phyloP scores from a whole-genome alignment of 2,888 invertebrate genomes.

The Baronia brevicornis region DNA sequence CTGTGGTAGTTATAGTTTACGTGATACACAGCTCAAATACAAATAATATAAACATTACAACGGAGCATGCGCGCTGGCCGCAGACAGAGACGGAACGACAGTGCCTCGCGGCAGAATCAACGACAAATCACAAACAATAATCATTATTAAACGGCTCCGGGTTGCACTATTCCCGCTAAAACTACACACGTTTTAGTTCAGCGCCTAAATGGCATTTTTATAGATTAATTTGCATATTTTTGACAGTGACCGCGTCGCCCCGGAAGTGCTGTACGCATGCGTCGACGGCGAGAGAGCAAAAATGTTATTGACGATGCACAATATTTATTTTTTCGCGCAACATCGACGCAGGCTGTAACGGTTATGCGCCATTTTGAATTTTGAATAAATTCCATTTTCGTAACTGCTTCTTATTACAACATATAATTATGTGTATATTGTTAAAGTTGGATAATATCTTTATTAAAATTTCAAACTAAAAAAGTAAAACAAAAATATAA shows the following conservation, averaged over 20 bases:
- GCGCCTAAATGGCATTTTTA: constrained; percentile 24
- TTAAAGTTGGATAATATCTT: too few relatives aligned
- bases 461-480: background rate
- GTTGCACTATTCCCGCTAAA: constrained; percentile 14
- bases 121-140: constrained; percentile 7
- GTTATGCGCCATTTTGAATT: constrained; percentile 28
- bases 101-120: constrained; percentile 11
- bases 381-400: constrained; percentile 12
- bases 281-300: constrained; percentile 33
- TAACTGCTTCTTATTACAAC: background rate
- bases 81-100: constrained; percentile 55
- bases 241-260: constrained; percentile 50
- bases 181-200: constrained; percentile 12
- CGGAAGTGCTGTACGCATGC: constrained; percentile 50
- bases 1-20: constrained; percentile 78
- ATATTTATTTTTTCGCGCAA: constrained; percentile 66
- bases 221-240: constrained; percentile 73
- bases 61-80: constrained; percentile 64
- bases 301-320: constrained; percentile 73
- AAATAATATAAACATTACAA: constrained; percentile 76
- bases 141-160: constrained; percentile 7
- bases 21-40: constrained; percentile 77
- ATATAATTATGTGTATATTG: background rate
- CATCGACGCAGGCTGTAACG: constrained; percentile 31
- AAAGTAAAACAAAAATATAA: background rate